A percentile compares a stretch with the other conserved stretches of the same genome.
These are phyloP conservation scores for Bombus turneri DNA, from an alignment of 1,140 invertebrate species.

Conservation along the genomic window DNA sequence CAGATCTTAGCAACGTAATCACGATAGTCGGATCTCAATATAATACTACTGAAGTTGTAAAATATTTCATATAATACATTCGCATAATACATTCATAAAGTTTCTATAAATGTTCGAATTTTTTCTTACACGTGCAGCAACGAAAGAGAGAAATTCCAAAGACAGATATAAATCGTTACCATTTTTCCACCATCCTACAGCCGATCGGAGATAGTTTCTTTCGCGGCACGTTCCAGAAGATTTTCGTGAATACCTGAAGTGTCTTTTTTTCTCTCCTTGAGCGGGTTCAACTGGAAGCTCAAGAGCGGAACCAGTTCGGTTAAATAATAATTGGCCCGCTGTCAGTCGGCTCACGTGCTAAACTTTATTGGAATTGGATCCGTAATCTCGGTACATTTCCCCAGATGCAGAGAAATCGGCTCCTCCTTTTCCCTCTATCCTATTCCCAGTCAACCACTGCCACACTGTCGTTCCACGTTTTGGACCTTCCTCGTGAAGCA, in stretches of 20 bases:
- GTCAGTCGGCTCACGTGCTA: slow-evolving; percentile 77
- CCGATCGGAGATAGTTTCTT: slow-evolving; percentile 51
- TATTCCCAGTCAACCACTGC: slow-evolving; percentile 6
- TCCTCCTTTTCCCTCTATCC: slow-evolving; percentile 11
- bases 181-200: background rate
- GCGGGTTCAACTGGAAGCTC: slow-evolving; percentile 26
- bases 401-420: slow-evolving; percentile 69
- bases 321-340: slow-evolving; percentile 79
- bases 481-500: slow-evolving; percentile 40
- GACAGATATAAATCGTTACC: background rate
- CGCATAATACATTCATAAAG: too few species aligned
- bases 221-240: slow-evolving; percentile 50
- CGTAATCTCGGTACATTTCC: slow-evolving; percentile 80
- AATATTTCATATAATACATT: too few species aligned
- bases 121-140: background rate
- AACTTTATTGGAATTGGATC: slow-evolving; percentile 81
- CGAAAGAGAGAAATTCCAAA: background rate
- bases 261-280: background rate
- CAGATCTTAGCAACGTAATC: too few species aligned
- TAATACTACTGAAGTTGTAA: too few species aligned
- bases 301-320: slow-evolving; percentile 47
- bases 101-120: too few species aligned
- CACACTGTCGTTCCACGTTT: background rate
- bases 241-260: slow-evolving; percentile 44
- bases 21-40: too few species aligned